A percentile compares a stretch with the other conserved stretches of the same genome.
phyloP scores from a whole-genome alignment of 1,140 invertebrate genomes.

The Lasioglossum albipes region DNA sequence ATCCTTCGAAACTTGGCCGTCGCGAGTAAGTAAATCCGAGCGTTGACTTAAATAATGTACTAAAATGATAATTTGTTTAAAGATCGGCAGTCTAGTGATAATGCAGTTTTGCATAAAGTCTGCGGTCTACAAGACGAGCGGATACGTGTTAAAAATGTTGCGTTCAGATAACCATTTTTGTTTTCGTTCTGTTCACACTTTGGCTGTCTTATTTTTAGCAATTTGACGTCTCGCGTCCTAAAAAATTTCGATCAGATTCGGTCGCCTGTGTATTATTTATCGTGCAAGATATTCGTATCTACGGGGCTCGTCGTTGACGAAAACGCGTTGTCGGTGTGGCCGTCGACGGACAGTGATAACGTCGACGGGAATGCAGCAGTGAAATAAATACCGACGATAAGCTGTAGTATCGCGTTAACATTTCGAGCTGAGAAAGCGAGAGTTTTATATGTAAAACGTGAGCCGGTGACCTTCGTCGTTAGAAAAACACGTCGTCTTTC shows the following conservation, averaged over 20 bases:
- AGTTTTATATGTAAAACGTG: constrained; percentile 49
- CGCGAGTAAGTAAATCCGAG: too few relatives aligned
- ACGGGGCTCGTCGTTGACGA: neutral
- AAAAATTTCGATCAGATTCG: neutral
- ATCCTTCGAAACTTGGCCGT: too few relatives aligned
- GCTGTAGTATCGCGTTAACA: constrained; percentile 26
- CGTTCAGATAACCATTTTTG: too few relatives aligned
- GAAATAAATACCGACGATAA: constrained; percentile 55
- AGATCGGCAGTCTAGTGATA: too few relatives aligned
- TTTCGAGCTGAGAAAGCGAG: constrained; percentile 53
- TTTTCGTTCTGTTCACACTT: too few relatives aligned
- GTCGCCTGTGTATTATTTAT: neutral
- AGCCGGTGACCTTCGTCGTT: constrained; percentile 23
- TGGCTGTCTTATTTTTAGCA: too few relatives aligned
- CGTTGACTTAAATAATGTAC: too few relatives aligned
- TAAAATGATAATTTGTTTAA: too few relatives aligned
- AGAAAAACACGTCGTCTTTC: neutral
- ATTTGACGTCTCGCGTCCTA: too few relatives aligned
- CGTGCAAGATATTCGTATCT: neutral
- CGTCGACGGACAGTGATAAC: neutral
- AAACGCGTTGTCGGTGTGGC: neutral
- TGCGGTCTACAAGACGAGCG: too few relatives aligned
- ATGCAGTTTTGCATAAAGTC: too few relatives aligned
- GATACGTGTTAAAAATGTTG: too few relatives aligned
- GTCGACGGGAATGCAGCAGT: constrained; percentile 9